phyloP scores from a whole-genome alignment of 2,888 invertebrate species.

The Xylota sylvarum region DNA sequence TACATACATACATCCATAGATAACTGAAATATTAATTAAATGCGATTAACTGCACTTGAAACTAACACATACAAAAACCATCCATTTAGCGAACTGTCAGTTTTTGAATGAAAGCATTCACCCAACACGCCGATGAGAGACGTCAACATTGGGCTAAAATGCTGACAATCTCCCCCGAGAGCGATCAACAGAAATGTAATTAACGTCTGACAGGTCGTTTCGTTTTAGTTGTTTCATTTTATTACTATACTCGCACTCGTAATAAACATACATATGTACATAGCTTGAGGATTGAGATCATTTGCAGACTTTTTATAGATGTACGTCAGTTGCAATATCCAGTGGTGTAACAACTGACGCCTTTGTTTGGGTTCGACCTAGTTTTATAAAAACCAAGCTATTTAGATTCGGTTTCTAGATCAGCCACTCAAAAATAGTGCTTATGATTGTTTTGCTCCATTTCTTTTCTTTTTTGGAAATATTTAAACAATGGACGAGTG shows the following conservation, averaged over 20 bases:
- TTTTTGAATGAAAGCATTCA: slow-evolving; percentile 36
- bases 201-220: slow-evolving; percentile 57
- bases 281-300: slow-evolving; percentile 1
- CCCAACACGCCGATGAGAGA: slow-evolving; percentile 16
- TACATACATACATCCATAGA: too few species aligned
- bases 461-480: neutral
- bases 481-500: slow-evolving; percentile 41
- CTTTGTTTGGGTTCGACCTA: slow-evolving; percentile 26
- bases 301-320: slow-evolving; percentile 13
- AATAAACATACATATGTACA: neutral
- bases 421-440: neutral
- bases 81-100: slow-evolving; percentile 4
- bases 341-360: slow-evolving; percentile 17
- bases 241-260: neutral
- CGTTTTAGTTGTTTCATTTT: slow-evolving; percentile 45
- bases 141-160: slow-evolving; percentile 34
- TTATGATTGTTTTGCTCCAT: neutral
- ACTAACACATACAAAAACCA: slow-evolving; percentile 3
- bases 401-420: slow-evolving; percentile 2
- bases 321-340: slow-evolving; percentile 10
- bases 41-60: slow-evolving; percentile 52
- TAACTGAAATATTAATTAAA: slow-evolving; percentile 55
- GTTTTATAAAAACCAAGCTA: slow-evolving; percentile 17
- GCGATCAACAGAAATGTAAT: slow-evolving; percentile 46
- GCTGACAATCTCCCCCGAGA: slow-evolving; percentile 23